phyloP scores from a whole-genome alignment of 2,113 vertebrate genomes.

The Hassar affinis region DNA sequence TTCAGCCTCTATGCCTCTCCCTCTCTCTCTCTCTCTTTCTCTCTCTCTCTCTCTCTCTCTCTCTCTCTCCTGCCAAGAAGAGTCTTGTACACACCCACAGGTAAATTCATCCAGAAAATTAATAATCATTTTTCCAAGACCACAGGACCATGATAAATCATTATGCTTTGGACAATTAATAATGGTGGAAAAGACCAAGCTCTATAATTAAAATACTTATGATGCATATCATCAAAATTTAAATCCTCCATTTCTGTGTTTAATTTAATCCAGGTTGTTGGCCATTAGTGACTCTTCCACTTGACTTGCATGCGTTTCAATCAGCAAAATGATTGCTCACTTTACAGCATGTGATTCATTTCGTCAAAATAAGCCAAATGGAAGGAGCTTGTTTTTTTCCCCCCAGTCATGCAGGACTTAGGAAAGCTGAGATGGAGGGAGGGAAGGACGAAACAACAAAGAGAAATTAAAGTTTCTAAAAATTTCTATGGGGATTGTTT shows the following conservation, averaged over 20 bases:
- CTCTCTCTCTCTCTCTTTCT: neutral
- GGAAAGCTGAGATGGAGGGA: neutral
- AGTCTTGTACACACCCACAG: constrained; percentile 86
- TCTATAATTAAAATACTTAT: constrained; percentile 87
- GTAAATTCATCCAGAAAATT: constrained; percentile 96
- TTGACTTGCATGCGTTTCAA: constrained; percentile 53
- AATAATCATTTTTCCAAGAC: constrained; percentile 88
- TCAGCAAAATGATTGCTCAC: constrained; percentile 49
- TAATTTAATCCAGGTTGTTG: constrained; percentile 65
- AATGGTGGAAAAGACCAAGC: constrained; percentile 82
- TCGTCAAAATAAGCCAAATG: constrained; percentile 38
- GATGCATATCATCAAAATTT: constrained; percentile 79
- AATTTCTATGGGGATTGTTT: too few species aligned
- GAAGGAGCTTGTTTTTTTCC: neutral
- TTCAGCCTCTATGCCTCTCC: constrained; percentile 58
- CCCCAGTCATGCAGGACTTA: neutral
- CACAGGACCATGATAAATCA: constrained; percentile 91
- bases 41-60: constrained; percentile 25
- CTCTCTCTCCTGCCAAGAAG: constrained; percentile 66
- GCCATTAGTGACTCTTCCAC: constrained; percentile 57
- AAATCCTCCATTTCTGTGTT: constrained; percentile 71
- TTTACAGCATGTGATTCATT: constrained; percentile 49
- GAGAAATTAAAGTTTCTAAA: too few species aligned
- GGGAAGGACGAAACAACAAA: too few species aligned
- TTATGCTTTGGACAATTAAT: constrained; percentile 94